These are phyloP conservation scores for Andrena flavipes DNA, from an alignment of 2,888 invertebrate genomes.

Conservation along the genomic window DNA sequence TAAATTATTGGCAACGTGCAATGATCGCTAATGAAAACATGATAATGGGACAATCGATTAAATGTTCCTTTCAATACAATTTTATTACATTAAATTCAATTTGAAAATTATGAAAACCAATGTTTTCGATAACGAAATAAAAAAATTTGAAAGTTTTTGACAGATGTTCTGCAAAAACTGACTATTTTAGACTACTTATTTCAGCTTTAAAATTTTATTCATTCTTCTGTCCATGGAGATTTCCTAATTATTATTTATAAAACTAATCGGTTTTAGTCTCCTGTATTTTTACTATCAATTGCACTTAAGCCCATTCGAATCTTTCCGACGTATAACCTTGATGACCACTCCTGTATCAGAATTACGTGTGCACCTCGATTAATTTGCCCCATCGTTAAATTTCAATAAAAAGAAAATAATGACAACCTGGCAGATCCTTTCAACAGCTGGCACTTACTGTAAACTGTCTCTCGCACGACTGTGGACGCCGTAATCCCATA, in stretches of 20 bases:
- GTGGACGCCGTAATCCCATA: slow-evolving; percentile 46
- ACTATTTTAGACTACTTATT: no score
- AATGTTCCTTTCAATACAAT: background rate
- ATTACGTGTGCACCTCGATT: slow-evolving; percentile 34
- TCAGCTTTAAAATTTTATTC: background rate
- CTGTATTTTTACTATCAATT: background rate
- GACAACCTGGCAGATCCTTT: slow-evolving; percentile 22
- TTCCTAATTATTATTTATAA: slow-evolving; percentile 7
- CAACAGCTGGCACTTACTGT: slow-evolving; percentile 63
- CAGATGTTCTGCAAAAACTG: no score
- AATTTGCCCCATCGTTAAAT: slow-evolving; percentile 42
- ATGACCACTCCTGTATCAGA: background rate
- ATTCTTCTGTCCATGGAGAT: background rate
- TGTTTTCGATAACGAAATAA: no score
- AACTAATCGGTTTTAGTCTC: background rate
- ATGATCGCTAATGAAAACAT: no score
- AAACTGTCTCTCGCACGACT: slow-evolving; percentile 24
- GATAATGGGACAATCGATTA: no score
- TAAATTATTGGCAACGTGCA: no score
- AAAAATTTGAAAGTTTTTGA: no score
- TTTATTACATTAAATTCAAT: background rate
- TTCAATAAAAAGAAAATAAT: slow-evolving; percentile 52
- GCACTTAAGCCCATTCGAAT: background rate
- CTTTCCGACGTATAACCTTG: background rate
- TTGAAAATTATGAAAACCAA: background rate